These are phyloP conservation scores for Motacilla alba DNA, from an alignment of 2,113 vertebrate genomes.

Conservation along the genomic window DNA sequence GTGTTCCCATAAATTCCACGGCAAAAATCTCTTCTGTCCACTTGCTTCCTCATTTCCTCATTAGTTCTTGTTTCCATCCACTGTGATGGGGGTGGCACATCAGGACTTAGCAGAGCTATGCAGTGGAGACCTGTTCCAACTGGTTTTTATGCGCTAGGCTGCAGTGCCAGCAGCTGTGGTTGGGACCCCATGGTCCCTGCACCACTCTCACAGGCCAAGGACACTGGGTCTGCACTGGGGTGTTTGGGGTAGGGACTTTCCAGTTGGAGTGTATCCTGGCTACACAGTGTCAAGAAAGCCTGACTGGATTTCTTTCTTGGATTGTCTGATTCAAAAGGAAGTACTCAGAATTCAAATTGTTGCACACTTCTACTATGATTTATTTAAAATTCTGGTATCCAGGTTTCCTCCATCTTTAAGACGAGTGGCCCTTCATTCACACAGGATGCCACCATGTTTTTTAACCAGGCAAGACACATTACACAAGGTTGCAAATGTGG, in stretches of 20 bases:
- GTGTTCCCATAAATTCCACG: not conserved
- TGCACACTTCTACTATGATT: not conserved
- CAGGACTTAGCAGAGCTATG: not conserved
- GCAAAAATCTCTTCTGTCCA: not conserved
- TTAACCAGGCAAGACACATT: not conserved
- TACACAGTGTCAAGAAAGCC: not conserved
- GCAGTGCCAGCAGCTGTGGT: not conserved
- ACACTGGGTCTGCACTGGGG: rapidly evolving
- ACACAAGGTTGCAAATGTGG: not conserved
- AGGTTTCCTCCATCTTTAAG: not conserved
- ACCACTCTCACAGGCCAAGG: not conserved
- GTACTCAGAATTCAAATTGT: not conserved
- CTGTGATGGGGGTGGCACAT: not conserved
- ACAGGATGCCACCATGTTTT: not conserved
- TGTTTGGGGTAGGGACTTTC: not conserved
- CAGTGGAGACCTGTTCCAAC: not conserved
- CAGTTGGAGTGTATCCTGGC: not conserved
- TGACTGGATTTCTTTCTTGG: not conserved
- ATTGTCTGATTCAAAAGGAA: not conserved
- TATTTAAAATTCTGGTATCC: not conserved
- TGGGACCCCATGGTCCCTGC: rapidly evolving
- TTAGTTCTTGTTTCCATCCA: not conserved
- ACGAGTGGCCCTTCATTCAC: not conserved
- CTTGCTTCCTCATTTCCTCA: not conserved
- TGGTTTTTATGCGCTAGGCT: not conserved